Evolutionary conservation across 1,140 invertebrate genomes (phyloP), one percentile per base, ranked within the genome.

Genomic region (Drosophila sucinea): DNA sequence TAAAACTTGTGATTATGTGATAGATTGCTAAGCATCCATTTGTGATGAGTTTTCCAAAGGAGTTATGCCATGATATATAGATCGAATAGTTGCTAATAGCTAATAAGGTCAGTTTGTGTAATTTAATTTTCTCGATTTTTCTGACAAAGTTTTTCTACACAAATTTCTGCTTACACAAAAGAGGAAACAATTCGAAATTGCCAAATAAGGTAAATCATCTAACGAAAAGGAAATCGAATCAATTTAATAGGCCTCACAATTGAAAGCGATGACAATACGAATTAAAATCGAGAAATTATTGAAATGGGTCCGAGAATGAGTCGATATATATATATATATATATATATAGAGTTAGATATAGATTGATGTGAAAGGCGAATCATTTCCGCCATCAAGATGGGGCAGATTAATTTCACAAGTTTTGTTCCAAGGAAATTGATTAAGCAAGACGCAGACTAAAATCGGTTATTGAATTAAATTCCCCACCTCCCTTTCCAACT

Each of bases 391-490:
- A 25, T 23, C 2, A 25, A 25, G 56, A 58, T 58, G 32, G 17
- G 56, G 33, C 32, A 35, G 17, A 38, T 25, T 58, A 58, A 38
- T 58, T 35, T 35, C 56, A 58, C 32, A 58, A 58, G n/a, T 58
- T 35, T 17, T 58, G 2, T 58, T 58, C 17, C 32, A 23, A 68
- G 62, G 64, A 70, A 77, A 60, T 54, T 67, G 60, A 67, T 66
- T 58, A 35, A 11, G 64, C 65, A 68, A 68, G 40, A n/a, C 30
- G 54, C 51, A 70, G 60, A 32, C 11, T 29, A 41, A 69, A 77
- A 70, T 77, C 60, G 63, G 74, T 76, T 77, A 76, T 75, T 76
- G 72, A 77, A 73, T 70, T 35, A 11, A 38, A 38, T 4, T 10
- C 35, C 35, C 35, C 35, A 38, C 3, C 10, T 8, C 35, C 8